A percentile compares a stretch with the other conserved stretches of the same genome.
Conservation (phyloP, 2,113 vertebrate genomes). For the Urocynchramus pylzowi region DNA sequence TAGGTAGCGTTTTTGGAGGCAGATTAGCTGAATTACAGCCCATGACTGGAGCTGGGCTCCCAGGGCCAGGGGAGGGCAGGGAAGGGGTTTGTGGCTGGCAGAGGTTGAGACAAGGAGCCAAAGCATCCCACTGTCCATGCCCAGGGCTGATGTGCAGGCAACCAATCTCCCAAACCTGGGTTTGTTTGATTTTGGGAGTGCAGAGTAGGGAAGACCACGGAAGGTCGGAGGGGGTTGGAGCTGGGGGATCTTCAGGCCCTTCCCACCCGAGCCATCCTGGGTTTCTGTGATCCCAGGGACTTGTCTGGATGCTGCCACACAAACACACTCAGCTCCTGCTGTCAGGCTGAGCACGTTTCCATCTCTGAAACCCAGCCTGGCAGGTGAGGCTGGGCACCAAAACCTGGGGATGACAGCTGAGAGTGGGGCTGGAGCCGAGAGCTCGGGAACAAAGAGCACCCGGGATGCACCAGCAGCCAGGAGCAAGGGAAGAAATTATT, state of each 20-base stretch:
- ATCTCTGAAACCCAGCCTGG: rapidly evolving
- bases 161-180: background rate
- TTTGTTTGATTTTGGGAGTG: rapidly evolving
- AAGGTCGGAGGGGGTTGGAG: background rate
- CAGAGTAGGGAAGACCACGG: background rate
- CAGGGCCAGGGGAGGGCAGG: background rate
- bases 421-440: rapidly evolving
- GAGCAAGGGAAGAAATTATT: background rate
- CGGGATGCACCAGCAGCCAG: background rate
- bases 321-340: rapidly evolving
- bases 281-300: rapidly evolving
- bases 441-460: background rate
- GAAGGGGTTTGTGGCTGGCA: background rate
- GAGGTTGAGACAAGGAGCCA: rapidly evolving
- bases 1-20: background rate
- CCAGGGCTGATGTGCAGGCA: rapidly evolving
- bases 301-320: background rate
- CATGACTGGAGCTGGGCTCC: background rate
- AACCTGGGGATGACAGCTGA: rapidly evolving
- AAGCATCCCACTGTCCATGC: rapidly evolving
- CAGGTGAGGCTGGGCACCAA: background rate
- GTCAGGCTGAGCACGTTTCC: rapidly evolving
- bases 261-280: background rate
- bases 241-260: background rate
- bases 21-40: background rate